Evolutionary conservation across 37 sponge, comb jelly and placozoan species (phyloP).

Genomic region (Diacarnus erythraeanus): DNA sequence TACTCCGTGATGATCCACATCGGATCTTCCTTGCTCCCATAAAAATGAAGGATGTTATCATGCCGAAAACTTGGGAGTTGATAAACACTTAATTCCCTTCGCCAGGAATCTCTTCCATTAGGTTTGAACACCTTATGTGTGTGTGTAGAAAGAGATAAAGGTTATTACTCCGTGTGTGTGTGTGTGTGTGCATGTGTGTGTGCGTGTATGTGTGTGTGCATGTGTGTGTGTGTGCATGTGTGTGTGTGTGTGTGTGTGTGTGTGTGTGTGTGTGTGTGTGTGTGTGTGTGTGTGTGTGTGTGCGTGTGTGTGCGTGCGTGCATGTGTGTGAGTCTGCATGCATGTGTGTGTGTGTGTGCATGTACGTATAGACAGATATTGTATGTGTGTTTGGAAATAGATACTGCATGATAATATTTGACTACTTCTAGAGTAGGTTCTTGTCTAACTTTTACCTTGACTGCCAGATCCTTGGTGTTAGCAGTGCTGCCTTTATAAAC

Average conservation of each 20-base stretch:
- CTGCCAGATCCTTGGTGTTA: too few species aligned
- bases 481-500: too few species aligned
- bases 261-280: constrained; percentile 32
- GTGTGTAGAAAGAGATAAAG: not conserved
- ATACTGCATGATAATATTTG: not conserved
- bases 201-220: constrained; percentile 14
- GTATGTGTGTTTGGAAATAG: not conserved
- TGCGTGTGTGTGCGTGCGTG: not conserved
- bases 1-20: not conserved
- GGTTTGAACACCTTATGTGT: not conserved
- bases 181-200: constrained; percentile 21
- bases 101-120: not conserved
- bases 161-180: constrained; percentile 3
- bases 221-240: constrained; percentile 48
- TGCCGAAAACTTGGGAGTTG: not conserved
- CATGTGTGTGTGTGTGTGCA: not conserved
- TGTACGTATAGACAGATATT: not conserved
- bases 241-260: constrained; percentile 34
- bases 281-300: constrained; percentile 8
- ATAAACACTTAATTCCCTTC: not conserved
- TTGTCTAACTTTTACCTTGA: too few species aligned
- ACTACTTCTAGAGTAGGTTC: not conserved
- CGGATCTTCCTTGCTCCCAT: not conserved
- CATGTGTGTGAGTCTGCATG: not conserved
- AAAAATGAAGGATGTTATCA: not conserved